Evolutionary conservation across 2,113 vertebrate species (phyloP), one percentile per base, ranked within the genome.

Genomic region (Bubo scandiacus): DNA sequence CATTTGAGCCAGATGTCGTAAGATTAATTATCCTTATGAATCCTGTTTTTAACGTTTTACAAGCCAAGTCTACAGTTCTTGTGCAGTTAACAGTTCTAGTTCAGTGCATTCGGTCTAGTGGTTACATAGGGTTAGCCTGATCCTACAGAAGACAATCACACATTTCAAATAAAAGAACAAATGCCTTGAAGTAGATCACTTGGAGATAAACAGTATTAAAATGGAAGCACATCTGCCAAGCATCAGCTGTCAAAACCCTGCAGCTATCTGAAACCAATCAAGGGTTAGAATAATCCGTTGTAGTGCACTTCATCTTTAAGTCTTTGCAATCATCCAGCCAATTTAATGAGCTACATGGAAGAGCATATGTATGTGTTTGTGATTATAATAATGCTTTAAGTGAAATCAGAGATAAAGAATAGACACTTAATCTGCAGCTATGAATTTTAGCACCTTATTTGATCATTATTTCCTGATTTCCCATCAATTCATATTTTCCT

Each of bases 201-300:
- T 88, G 86, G 78, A 93, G 92, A 94, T 87, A 95, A 95, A 86
- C 92, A 58, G 81, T 88, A 81, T 94, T 97, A 96, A 94, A 97
- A 93, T 94, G 94, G 92, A 89, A 95, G 73, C 82, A 92, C 97
- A 96, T 97, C 87, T 97, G 96, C 79, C 94, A 92, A 94, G 77
- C 92, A 85, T 94, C 94, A 96, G 86, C 87, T 94, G 90, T 90
- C 88, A 90, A 90, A 96, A 86, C 94, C 92, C 88, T 91, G 73
- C 71, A 96, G 90, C 93, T 94, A 52, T 96, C 94, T 94, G 84
- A 97, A 95, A 97, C 91, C 92, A 96, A 96, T 96, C 93, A 90
- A 94, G 81, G 91, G 72, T 94, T 93, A 84, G 85, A 95, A 75
- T 97, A 95, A 97, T 97, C 90, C 2, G 1, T 83, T 89, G 87